Base-by-base conservation (phyloP, 1,140 invertebrate species). In the Meloidogyne hapla region DNA sequence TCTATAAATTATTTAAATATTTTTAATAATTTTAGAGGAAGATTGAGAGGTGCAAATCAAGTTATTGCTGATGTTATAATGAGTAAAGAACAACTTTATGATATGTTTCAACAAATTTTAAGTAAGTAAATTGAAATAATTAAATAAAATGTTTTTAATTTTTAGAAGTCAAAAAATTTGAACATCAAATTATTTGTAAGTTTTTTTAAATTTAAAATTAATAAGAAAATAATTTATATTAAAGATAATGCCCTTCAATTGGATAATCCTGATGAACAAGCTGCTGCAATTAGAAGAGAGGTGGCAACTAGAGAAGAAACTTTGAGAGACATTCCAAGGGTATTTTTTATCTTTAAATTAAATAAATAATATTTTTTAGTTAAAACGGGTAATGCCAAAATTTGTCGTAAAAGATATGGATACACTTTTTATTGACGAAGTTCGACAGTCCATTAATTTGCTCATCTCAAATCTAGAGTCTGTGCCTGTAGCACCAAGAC, bases 371-470 rank as follows among this genome's bases (percentile, higher is more conserved):
- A 18, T 45, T 48, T 28, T 83, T 72, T 89, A 97, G 93, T 96
- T 96, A 88, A 92, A 95, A 80, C 95, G 96, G 89, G 89, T 98
- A 79, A 96, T 98, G 93, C 96, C 96, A 77, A 96, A 94, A 89
- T 99, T 99, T 91, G 94, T 99, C 70, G 90, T 99, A 69, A 99
- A 99, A 91, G 96, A 99, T 90, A 99, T 99, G 97, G 96, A 99
- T 90, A 95, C 93, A 65, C 91, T 99, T 84, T 99, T 98, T 90
- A 93, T 98, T 79, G 96, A 99, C 90, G 97, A 99, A 89, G 90
- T 97, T 78, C 95, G 96, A 89, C 92, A 94, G 78, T 95, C 94
- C 77, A 98, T 99, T 88, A 99, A 97, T 89, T 90, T 95, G 77
- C 90, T 99, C 81, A 99, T 99, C 94, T 93, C 93, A 69, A 99